These are phyloP conservation scores for Seira ritae DNA, from an alignment of 2,888 invertebrate species.

Conservation along the genomic window DNA sequence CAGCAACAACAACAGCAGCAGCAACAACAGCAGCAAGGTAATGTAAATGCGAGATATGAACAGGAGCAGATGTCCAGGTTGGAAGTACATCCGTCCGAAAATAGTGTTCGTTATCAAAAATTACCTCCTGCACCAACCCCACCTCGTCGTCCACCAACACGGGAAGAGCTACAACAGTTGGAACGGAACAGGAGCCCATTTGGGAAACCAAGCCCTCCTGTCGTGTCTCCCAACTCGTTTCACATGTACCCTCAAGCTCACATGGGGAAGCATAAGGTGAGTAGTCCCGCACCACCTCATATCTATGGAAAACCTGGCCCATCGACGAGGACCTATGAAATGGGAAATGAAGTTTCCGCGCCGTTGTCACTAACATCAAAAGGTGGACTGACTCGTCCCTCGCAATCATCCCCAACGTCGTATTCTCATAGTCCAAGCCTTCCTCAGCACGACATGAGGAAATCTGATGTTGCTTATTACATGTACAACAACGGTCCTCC, in stretches of 20 bases:
- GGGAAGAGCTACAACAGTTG: conserved; percentile 40
- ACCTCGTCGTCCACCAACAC: conserved; percentile 51
- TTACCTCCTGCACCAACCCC: conserved; percentile 47
- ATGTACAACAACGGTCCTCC: conserved; percentile 64
- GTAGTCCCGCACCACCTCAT: conserved; percentile 86
- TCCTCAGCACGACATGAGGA: conserved; percentile 68
- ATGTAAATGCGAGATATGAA: conserved; percentile 45
- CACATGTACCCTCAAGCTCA: conserved; percentile 50
- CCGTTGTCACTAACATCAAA: conserved; percentile 81
- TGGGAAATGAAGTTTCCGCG: conserved; percentile 75
- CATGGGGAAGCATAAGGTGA: conserved; percentile 78
- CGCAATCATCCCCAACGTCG: conserved; percentile 76
- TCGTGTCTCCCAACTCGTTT: conserved; percentile 51
- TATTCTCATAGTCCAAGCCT: conserved; percentile 76
- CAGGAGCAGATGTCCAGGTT: conserved; percentile 43
- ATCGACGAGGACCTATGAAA: conserved; percentile 79
- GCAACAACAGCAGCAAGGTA: conserved; percentile 33
- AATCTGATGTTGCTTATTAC: conserved; percentile 63
- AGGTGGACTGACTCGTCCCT: conserved; percentile 76
- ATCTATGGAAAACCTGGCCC: conserved; percentile 82
- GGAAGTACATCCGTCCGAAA: conserved; percentile 59
- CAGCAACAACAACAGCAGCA: neutral
- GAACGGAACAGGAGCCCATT: conserved; percentile 57
- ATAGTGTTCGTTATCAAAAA: conserved; percentile 57
- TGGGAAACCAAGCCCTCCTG: conserved; percentile 45